These are phyloP conservation scores for Sciaenops ocellatus DNA, from an alignment of 2,797 vertebrate species.

Conservation along the genomic window DNA sequence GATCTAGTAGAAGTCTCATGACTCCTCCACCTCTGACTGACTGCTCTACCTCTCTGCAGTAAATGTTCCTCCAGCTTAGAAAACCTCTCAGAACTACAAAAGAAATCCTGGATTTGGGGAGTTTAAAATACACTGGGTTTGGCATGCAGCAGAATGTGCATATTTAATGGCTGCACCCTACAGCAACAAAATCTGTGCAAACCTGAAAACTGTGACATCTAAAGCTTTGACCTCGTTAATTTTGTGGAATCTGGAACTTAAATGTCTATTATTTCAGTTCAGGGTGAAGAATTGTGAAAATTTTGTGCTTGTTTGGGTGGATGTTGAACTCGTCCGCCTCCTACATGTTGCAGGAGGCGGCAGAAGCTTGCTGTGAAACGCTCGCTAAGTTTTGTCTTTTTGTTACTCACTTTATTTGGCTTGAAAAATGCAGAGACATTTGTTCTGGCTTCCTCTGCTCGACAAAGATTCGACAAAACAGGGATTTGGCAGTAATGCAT, in stretches of 20 bases:
- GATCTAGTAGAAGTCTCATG: neutral
- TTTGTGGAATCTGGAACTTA: constrained; percentile 20
- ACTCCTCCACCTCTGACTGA: constrained; percentile 18
- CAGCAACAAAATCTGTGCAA: neutral
- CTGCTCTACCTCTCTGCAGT: neutral
- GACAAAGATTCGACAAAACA: constrained; percentile 32
- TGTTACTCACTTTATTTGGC: constrained; percentile 48
- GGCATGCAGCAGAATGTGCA: neutral
- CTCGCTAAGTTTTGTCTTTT: constrained; percentile 41
- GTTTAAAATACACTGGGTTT: neutral
- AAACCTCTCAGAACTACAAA: neutral
- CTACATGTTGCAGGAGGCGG: constrained; percentile 59
- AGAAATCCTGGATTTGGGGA: neutral
- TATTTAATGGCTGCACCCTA: constrained; percentile 6
- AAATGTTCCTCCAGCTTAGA: constrained; percentile 3
- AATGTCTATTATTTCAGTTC: constrained; percentile 31
- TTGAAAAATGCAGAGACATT: constrained; percentile 37
- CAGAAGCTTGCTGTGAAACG: constrained; percentile 24
- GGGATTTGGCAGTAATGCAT: constrained; percentile 26
- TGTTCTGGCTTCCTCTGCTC: constrained; percentile 30
- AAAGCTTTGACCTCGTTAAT: neutral
- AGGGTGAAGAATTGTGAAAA: constrained; percentile 41
- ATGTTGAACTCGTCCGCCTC: constrained; percentile 57
- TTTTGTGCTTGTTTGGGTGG: constrained; percentile 44
- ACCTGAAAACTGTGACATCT: neutral